Evolutionary conservation across 2,113 vertebrate genomes (phyloP).

Genomic region (Prunella himalayana): DNA sequence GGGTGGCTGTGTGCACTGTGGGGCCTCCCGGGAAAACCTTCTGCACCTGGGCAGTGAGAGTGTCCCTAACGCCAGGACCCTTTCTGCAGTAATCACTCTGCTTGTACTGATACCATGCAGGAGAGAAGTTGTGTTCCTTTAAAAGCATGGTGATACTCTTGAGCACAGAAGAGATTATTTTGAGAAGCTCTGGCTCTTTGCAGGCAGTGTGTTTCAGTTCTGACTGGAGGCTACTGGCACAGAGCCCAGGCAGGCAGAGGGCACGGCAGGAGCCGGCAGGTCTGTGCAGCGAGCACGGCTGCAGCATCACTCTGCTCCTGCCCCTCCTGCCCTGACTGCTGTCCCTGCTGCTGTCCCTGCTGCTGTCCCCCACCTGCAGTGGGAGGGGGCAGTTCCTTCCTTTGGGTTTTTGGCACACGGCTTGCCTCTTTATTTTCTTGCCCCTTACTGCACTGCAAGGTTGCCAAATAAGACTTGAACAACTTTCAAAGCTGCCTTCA

Average conservation of each 20-base stretch:
- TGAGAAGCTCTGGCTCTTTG: neutral
- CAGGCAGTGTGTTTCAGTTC: neutral
- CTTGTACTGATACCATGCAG: neutral
- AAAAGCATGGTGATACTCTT: neutral
- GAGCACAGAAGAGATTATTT: neutral
- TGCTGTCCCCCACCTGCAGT: neutral
- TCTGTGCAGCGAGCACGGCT: neutral
- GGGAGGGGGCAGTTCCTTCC: neutral
- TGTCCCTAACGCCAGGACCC: rapidly evolving
- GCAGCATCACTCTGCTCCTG: neutral
- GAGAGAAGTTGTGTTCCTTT: neutral
- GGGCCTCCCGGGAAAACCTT: neutral
- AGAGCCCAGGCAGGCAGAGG: neutral
- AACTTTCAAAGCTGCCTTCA: neutral
- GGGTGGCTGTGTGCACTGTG: neutral
- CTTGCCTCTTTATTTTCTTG: neutral
- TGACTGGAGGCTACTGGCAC: neutral
- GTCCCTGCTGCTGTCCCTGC: neutral
- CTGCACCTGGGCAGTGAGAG: neutral
- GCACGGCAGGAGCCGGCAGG: neutral
- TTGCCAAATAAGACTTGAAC: neutral
- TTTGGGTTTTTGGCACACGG: neutral
- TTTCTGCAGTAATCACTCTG: neutral
- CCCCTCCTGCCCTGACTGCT: neutral
- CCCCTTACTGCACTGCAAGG: neutral